Evolutionary conservation across 2,113 vertebrate genomes (phyloP).

Genomic region (Phocoena sinus): DNA sequence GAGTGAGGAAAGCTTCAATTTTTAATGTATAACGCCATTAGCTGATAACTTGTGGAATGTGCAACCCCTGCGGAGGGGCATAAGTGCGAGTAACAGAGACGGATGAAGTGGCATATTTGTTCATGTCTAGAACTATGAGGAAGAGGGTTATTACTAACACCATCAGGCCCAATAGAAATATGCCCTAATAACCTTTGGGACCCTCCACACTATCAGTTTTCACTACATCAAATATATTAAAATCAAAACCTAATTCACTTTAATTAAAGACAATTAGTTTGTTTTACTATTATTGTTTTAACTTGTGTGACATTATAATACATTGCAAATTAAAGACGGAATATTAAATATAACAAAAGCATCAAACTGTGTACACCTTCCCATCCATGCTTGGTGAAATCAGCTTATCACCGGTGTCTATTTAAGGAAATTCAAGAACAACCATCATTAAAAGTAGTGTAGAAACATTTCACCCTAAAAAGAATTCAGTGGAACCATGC

Average conservation of each 20-base stretch:
- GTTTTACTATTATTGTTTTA: constrained; percentile 80
- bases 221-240: constrained; percentile 72
- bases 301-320: constrained; percentile 67
- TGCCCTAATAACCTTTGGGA: constrained; percentile 81
- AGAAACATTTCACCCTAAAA: not conserved
- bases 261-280: constrained; percentile 85
- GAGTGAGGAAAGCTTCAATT: constrained; percentile 83
- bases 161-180: constrained; percentile 75
- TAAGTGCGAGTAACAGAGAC: constrained; percentile 79
- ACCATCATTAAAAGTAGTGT: not conserved
- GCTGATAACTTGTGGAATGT: constrained; percentile 89
- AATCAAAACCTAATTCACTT: constrained; percentile 80
- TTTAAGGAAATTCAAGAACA: not conserved
- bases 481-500: not conserved
- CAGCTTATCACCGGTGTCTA: not conserved
- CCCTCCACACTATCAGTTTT: constrained; percentile 72
- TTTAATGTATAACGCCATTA: constrained; percentile 92
- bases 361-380: constrained; percentile 49
- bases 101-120: constrained; percentile 81
- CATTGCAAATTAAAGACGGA: constrained; percentile 55
- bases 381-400: not conserved
- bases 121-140: constrained; percentile 70
- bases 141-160: constrained; percentile 78
- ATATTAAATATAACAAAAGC: constrained; percentile 53
- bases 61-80: constrained; percentile 85